These are phyloP conservation scores for Enteromius unitaeniatus DNA, from an alignment of 2,797 vertebrate species.

Conservation along the genomic window DNA sequence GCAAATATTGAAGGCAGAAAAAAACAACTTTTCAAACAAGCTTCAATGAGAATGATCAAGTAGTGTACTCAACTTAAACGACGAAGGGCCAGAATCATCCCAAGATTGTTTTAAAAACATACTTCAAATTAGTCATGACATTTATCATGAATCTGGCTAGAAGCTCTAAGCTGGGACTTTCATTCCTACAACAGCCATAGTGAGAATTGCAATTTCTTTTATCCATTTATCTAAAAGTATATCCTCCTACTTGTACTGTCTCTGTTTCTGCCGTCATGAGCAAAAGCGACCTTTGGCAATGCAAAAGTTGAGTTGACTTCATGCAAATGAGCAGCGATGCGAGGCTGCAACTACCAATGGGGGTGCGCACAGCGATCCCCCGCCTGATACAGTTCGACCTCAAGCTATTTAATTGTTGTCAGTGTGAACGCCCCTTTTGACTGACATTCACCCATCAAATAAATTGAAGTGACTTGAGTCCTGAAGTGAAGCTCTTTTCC, in stretches of 20 bases:
- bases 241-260: slow-evolving; percentile 3
- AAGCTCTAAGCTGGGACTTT: background rate
- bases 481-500: slow-evolving; percentile 60
- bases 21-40: background rate
- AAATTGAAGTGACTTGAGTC: slow-evolving; percentile 35
- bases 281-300: slow-evolving; percentile 25
- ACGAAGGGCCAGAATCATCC: background rate
- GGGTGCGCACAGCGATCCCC: slow-evolving; percentile 5
- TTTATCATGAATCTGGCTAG: background rate
- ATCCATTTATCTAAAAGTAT: slow-evolving; percentile 21
- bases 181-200: background rate
- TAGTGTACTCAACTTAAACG: background rate
- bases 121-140: background rate
- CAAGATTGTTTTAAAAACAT: background rate
- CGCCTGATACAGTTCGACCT: slow-evolving; percentile 29
- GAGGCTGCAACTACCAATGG: slow-evolving; percentile 18
- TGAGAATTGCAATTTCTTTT: background rate
- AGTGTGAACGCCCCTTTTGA: slow-evolving; percentile 10
- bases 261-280: slow-evolving; percentile 19
- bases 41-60: background rate
- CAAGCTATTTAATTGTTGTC: slow-evolving; percentile 21
- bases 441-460: slow-evolving; percentile 32
- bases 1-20: background rate
- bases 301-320: slow-evolving; percentile 32
- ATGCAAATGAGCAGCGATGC: slow-evolving; percentile 22